Evolutionary conservation across 2,113 vertebrate species (phyloP).

Genomic region (Coturnix japonica): DNA sequence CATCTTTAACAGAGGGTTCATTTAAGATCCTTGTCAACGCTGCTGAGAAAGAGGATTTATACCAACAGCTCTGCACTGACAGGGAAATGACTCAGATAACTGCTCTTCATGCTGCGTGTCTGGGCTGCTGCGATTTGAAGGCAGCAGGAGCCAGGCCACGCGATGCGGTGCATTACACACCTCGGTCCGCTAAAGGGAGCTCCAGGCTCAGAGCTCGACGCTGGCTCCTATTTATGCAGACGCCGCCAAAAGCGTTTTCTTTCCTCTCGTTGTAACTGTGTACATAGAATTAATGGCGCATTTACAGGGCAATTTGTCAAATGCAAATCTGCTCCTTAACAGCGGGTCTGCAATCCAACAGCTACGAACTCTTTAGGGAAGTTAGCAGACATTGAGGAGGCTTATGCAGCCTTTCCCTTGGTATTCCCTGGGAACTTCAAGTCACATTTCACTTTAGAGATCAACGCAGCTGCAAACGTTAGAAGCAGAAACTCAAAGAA

Average conservation of each 20-base stretch:
- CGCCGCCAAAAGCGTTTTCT: not conserved
- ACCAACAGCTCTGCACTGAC: fast-evolving
- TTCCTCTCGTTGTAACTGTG: not conserved
- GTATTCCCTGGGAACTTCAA: not conserved
- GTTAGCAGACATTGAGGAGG: not conserved
- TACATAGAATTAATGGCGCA: not conserved
- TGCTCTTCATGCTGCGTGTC: fast-evolving
- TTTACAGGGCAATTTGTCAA: not conserved
- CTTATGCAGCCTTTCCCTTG: not conserved
- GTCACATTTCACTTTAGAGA: not conserved
- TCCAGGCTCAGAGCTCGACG: constrained; percentile 51
- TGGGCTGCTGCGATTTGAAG: not conserved
- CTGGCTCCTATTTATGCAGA: fast-evolving
- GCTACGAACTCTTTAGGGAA: not conserved
- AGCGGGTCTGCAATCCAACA: not conserved
- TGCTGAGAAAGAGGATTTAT: fast-evolving
- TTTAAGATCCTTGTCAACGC: no score
- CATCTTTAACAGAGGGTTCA: not conserved
- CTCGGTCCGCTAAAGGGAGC: constrained; percentile 62
- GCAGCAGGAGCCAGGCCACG: fast-evolving
- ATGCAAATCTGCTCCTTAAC: not conserved
- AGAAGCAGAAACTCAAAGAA: not conserved
- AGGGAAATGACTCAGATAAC: fast-evolving
- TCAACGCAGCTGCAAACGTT: fast-evolving
- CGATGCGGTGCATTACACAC: not conserved